phyloP scores from a whole-genome alignment of 2,888 invertebrate species.

The Polydrusus tereticollis region DNA sequence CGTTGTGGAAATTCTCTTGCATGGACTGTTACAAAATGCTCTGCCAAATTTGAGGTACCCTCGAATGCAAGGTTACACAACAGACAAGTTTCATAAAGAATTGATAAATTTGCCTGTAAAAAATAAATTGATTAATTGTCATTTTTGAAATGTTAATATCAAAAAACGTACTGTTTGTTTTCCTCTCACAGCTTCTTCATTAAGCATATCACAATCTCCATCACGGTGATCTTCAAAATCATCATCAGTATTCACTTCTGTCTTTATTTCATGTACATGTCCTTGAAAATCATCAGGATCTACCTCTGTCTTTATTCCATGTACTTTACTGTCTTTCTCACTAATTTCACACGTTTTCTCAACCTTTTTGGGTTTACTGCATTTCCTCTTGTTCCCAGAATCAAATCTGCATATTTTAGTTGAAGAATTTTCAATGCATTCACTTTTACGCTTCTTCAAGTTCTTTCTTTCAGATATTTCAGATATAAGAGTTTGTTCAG shows the following conservation, averaged over 20 bases:
- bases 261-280: not conserved
- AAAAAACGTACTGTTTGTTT: not conserved
- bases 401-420: slow-evolving; percentile 62
- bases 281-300: slow-evolving; percentile 1
- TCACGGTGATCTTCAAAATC: not conserved
- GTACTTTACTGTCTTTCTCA: not conserved
- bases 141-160: not conserved
- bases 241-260: too few species aligned
- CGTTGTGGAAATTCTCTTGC: slow-evolving; percentile 68
- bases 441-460: slow-evolving; percentile 60
- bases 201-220: not conserved
- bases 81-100: slow-evolving; percentile 64
- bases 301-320: slow-evolving; percentile 7
- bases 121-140: not conserved
- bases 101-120: not conserved
- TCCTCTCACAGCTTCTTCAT: not conserved
- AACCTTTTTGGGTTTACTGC: slow-evolving; percentile 64
- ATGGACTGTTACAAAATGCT: slow-evolving; percentile 70
- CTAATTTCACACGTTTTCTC: slow-evolving; percentile 39
- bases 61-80: slow-evolving; percentile 69
- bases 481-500: slow-evolving; percentile 60
- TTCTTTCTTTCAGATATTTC: slow-evolving; percentile 62
- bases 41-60: slow-evolving; percentile 67
- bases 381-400: slow-evolving; percentile 63
- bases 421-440: slow-evolving; percentile 51